A percentile compares a stretch with the other conserved stretches of the same genome.
phyloP scores from a whole-genome alignment of 1,140 invertebrate genomes.

The Drosophila subobscura region DNA sequence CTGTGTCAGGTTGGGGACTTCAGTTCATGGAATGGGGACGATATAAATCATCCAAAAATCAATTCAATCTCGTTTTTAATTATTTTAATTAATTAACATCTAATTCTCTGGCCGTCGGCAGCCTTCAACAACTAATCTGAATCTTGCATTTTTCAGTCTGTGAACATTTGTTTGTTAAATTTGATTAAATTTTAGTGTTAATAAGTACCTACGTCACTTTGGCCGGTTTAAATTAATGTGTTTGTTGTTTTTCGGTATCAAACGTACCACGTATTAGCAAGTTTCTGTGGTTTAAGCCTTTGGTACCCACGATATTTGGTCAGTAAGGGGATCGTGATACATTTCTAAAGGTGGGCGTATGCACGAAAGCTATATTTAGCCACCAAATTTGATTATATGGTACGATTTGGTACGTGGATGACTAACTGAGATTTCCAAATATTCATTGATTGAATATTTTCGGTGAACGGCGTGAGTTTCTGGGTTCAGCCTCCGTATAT shows the following conservation, averaged over 20 bases:
- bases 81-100: too few species aligned
- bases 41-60: neutral
- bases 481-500: neutral
- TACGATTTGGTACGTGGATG: conserved; percentile 35
- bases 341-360: conserved; percentile 61
- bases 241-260: conserved; percentile 34
- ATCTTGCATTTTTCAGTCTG: too few species aligned
- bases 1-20: neutral
- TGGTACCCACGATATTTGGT: conserved; percentile 34
- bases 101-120: neutral
- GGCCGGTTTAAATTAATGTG: conserved; percentile 51
- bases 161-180: conserved; percentile 1
- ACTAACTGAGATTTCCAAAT: conserved; percentile 27
- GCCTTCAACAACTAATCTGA: neutral
- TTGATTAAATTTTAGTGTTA: conserved; percentile 46
- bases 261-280: conserved; percentile 46
- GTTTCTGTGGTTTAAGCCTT: conserved; percentile 60
- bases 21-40: conserved; percentile 7
- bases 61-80: neutral
- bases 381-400: conserved; percentile 33
- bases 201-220: conserved; percentile 64
- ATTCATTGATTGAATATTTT: conserved; percentile 26
- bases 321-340: conserved; percentile 50
- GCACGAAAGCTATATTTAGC: conserved; percentile 50
- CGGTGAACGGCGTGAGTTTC: conserved; percentile 12